Evolutionary conservation across 2,113 vertebrate genomes (phyloP).

Genomic region (Menura novaehollandiae): DNA sequence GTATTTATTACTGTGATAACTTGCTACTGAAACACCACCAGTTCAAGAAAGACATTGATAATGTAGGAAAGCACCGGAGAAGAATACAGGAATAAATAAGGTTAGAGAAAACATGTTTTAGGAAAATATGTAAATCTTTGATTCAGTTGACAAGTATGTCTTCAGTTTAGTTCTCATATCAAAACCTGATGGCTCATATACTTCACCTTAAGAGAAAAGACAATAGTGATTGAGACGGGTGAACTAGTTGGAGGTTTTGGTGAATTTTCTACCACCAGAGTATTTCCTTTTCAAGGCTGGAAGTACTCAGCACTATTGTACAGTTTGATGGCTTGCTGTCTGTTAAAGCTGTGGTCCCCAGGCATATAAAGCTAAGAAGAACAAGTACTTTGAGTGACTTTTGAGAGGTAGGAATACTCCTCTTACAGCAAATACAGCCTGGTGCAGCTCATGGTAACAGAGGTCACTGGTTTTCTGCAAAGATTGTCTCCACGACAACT

Average conservation of each 20-base stretch:
- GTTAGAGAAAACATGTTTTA: neutral
- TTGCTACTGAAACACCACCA: neutral
- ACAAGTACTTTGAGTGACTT: neutral
- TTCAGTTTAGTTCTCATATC: neutral
- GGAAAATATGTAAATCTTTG: neutral
- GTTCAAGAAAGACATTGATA: neutral
- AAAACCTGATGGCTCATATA: neutral
- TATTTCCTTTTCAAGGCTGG: neutral
- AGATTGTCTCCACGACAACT: neutral
- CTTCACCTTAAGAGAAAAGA: neutral
- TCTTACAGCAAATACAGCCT: neutral
- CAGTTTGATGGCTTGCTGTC: neutral
- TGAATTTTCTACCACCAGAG: neutral
- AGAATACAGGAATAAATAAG: neutral
- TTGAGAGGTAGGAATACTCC: neutral
- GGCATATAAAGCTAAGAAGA: neutral
- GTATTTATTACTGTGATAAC: neutral
- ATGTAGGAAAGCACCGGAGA: neutral
- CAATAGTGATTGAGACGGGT: neutral
- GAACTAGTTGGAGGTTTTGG: neutral
- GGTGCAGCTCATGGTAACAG: neutral
- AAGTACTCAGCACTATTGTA: neutral
- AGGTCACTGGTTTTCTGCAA: neutral
- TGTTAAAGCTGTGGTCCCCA: neutral
- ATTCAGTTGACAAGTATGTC: neutral